Conservation (phyloP, 2,797 vertebrate species). For the Cyprinodon diabolis region DNA sequence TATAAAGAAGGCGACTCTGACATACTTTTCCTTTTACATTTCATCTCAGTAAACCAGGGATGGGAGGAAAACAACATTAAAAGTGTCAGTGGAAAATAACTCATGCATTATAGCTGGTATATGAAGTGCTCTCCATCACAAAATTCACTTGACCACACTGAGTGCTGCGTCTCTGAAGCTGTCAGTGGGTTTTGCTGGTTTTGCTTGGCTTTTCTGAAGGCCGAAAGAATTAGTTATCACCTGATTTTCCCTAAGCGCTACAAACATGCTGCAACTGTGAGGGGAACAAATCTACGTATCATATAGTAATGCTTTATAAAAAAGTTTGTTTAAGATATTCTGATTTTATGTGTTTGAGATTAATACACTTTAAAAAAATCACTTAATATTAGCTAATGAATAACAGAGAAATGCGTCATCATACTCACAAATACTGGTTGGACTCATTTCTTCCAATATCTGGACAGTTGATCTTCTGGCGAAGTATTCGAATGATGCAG, state of each 20-base stretch:
- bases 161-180: constrained; percentile 42
- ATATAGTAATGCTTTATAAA: constrained; percentile 1
- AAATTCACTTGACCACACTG: constrained; percentile 55
- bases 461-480: constrained; percentile 94
- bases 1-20: constrained; percentile 31
- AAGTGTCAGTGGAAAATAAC: constrained; percentile 49
- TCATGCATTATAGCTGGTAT: constrained; percentile 52
- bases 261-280: constrained; percentile 12
- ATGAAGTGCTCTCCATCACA: constrained; percentile 53
- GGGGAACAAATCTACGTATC: constrained; percentile 1
- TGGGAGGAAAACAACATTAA: constrained; percentile 37
- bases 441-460: constrained; percentile 91
- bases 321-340: not conserved
- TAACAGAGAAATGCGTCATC: constrained; percentile 3
- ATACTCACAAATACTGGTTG: constrained; percentile 93
- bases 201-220: constrained; percentile 16
- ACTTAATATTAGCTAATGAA: not conserved
- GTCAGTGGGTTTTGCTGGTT: not conserved
- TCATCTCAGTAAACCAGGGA: constrained; percentile 35
- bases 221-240: constrained; percentile 22
- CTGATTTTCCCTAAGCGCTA: constrained; percentile 1
- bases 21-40: constrained; percentile 52
- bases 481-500: constrained; percentile 93
- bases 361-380: not conserved
- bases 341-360: constrained; percentile 10